Conservation (phyloP, 2,888 invertebrate species). For the Brenthis ino region DNA sequence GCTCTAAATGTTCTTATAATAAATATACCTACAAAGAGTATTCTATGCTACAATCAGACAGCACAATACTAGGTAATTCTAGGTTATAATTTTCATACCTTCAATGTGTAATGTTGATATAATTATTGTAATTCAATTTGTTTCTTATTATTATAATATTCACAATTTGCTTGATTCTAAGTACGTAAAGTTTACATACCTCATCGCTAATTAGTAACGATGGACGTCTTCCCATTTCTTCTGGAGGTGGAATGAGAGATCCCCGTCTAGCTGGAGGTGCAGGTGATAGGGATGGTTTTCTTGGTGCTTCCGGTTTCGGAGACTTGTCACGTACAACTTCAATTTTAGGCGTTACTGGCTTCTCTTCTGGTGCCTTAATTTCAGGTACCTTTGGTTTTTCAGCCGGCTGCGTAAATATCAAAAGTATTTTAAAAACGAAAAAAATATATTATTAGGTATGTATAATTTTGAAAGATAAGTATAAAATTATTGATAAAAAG, state of each 20-base stretch:
- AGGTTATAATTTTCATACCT: constrained; percentile 61
- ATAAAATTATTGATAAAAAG: too few relatives aligned
- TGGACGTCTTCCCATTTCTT: constrained; percentile 92
- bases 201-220: constrained; percentile 96
- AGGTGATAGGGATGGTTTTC: constrained; percentile 89
- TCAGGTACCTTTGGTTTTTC: constrained; percentile 83
- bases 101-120: constrained; percentile 44
- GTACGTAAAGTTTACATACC: constrained; percentile 83
- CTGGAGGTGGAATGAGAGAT: constrained; percentile 94
- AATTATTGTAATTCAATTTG: constrained; percentile 41
- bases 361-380: constrained; percentile 85
- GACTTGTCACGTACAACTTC: constrained; percentile 92
- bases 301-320: constrained; percentile 83
- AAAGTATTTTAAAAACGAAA: background rate
- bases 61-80: constrained; percentile 54
- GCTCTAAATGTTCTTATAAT: constrained; percentile 32
- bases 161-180: constrained; percentile 12
- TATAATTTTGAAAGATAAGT: too few relatives aligned
- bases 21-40: constrained; percentile 37
- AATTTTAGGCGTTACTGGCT: constrained; percentile 88
- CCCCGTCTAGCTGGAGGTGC: constrained; percentile 84
- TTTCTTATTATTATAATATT: constrained; percentile 18
- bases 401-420: constrained; percentile 41
- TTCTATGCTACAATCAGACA: constrained; percentile 53
- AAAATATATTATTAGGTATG: background rate